Base-by-base conservation (phyloP, 2,797 vertebrate species). In the Acipenser oxyrinchus region DNA sequence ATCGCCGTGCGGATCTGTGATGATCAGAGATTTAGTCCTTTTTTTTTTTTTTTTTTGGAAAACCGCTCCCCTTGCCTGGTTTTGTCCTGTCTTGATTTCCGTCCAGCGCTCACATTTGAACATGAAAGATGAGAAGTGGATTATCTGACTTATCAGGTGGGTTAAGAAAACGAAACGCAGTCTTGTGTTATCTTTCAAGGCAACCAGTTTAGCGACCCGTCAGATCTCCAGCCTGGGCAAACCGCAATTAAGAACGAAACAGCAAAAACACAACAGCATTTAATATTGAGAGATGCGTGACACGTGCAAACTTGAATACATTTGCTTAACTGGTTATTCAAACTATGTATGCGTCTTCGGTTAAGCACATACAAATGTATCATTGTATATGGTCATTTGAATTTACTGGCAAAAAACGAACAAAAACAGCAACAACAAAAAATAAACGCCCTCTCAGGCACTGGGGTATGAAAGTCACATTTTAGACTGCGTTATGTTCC, bases 261-360 rank as follows among this genome's bases (percentile, higher is more conserved):
- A 76, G 74, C 74, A 37, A 37, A 37, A 37, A 37, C 74, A 72
- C 55, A 68, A 62, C 23, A 65, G 66, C 62, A 67, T 62, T 68
- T 15, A 61, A 63, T 53, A 63, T 65, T 51, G 62, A 74, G 61
- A 69, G 49, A 73, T 18, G 37, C 12, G 63, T 49, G 55, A 58
- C 11, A 65, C 23, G 51, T 66, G 55, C 59, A 37, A 37, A 5
- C 37, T 37, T 37, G 37, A 37, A 37, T 37, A 37, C 37, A 37
- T 37, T 37, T 37, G 37, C 37, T 37, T 37, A 37, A 37, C 37
- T 37, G 4, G 37, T 37, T 37, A 37, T 37, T 37, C 37, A 5
- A 37, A 37, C 37, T 37, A 37, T 37, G 37, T 37, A 37, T 37
- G 37, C 3, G 37, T 37, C 3, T 37, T 4, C 37, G 0, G 3